Base-by-base conservation (phyloP, 2,888 invertebrate genomes). In the Invenusta paracnida region DNA sequence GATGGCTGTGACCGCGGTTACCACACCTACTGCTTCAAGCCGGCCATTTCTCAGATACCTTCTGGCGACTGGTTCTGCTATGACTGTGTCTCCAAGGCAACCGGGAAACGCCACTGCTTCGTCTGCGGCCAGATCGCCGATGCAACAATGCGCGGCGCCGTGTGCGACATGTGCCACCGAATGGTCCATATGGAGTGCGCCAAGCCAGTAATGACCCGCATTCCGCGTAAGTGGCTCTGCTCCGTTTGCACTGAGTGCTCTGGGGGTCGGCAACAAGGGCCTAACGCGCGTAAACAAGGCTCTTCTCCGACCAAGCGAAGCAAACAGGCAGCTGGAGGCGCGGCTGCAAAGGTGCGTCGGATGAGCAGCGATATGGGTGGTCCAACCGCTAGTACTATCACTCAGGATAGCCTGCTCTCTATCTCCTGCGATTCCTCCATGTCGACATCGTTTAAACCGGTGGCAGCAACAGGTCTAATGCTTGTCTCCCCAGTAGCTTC, bases 51-150 rank as follows among this genome's bases (percentile, higher is more conserved):
- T 87, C 94, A 94, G 90, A 97, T 98, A 92, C 98, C 98, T 25
- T 97, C 97, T 89, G 98, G 98, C 30, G 97, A 98, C 92, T 98
- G 98, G 98, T 98, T 96, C 92, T 98, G 97, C 92, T 96, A 95
- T 93, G 96, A 96, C 90, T 98, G 97, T 92, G 73, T 85, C n/a
- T 85, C 87, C 25, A 86, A 96, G 92, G 96, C 96, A 1, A 95
- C 96, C 29, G 96, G 96, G 30, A 95, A 96, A 90, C 94, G 96
- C 86, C 96, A 96, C 90, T 98, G 98, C 92, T 95, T 97, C 88
- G 96, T 97, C 87, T 98, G 98, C 91, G 97, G 97, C 66, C 94
- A 94, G 89, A 93, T 94, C 2, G 73, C 66, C 25, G 73, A 73
- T 23, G 88, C 92, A 87, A 91, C 91, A 29, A 93, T 93, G 89